Base-by-base conservation (phyloP, 2,113 vertebrate genomes). In the Siniperca knerii region DNA sequence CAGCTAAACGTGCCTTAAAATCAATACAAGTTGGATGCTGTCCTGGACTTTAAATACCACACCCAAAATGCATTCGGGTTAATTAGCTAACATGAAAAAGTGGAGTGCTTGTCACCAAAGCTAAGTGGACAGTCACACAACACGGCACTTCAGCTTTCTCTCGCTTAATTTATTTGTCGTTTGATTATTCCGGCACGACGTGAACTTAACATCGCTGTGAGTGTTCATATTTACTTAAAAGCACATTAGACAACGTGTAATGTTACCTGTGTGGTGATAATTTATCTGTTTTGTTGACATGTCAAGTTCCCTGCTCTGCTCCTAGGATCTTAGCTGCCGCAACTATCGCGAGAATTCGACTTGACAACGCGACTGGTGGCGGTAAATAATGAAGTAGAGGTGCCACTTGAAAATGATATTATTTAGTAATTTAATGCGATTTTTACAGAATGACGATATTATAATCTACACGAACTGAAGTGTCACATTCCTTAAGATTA, bases 281-380 rank as follows among this genome's bases (percentile, higher is more conserved):
- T 87, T 83, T 81, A 62, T 90, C 84, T 84, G 83, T 87, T 93
- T 90, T 92, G 92, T 90, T 93, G 92, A 92, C 94, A 94, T 93
- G 81, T 80, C 78, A 87, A 91, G 66, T 85, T 83, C 68, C 76
- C 69, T 69, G 81, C 76, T 84, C 82, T 79, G 89, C 68, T 90
- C n/a, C 67, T 40, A 12, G 73, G 52, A 79, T 40, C 80, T 84
- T 89, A 80, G 83, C 82, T 72, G 68, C 69, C 70, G 35, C 46
- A 77, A 72, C 20, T 90, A 87, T 93, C 95, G 93, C 95, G 95
- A 94, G 90, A 93, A 0, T 46, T 65, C 11, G 0, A 3, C 8
- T 4, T 6, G 21, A 57, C 37, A 64, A n/a, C 46, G 78, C 5
- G 57, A 48, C n/a, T 73, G 4, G 1, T 4, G 46, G 71, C 42